Evolutionary conservation across 2,888 invertebrate species (phyloP), one percentile per base, ranked within the genome.

Genomic region (Pherbina coryleti): DNA sequence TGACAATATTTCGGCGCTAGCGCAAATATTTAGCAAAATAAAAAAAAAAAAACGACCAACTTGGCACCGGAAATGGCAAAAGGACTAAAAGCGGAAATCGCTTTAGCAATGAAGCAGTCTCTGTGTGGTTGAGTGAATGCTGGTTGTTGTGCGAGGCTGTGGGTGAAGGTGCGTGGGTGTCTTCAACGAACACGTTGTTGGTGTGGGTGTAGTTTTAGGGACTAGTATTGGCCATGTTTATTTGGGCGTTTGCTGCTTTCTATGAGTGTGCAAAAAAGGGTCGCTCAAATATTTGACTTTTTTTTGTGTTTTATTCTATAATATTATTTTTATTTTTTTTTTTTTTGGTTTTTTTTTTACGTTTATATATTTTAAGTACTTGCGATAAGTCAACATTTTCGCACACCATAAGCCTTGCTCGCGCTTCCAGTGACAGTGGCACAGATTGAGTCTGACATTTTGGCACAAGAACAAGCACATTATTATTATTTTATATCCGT

Each of bases 61-160:
- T 66, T 53, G 75, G 51, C 75, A 66, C 22, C 37, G 74, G 74
- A 74, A 74, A 62, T 74, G 64, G 64, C 74, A 74, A 62, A 71
- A 66, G 64, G 53, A 64, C 66, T 74, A 70, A 72, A 75, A 79
- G 72, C 79, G 77, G 77, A 72, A 79, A 79, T 79, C 77, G 79
- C 60, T 76, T 76, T 79, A 53, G 73, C 62, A 77, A 75, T 19
- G n/a, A 31, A 70, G 69, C 67, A 75, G 62, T 62, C 44, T 62
- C 44, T 22, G 57, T n/a, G 28, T 22, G 28, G 51, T 49, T 51
- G 70, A 34, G 14, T 25, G 28, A 51, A 9, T 31, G 11, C 2
- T 9, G 37, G 1, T 64, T 66, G 66, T 34, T 28, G 9, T 60
- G 19, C 8, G 53, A 9, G 19, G 9, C 14, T 53, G 37, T 31